phyloP scores from a whole-genome alignment of 2,113 vertebrate genomes.

The Vulpes ferrilata region DNA sequence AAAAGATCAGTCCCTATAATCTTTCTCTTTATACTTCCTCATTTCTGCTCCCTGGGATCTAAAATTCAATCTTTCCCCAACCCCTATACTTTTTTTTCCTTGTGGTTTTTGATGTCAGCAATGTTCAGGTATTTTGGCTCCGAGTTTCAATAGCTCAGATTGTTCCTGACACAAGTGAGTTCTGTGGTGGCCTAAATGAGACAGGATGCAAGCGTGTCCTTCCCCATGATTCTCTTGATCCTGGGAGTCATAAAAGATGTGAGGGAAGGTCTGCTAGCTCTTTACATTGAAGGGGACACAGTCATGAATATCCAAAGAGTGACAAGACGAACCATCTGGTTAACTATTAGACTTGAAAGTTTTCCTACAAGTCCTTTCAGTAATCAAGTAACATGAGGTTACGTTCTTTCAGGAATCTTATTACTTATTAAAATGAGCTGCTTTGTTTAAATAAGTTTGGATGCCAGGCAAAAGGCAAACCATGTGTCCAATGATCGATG shows the following conservation, averaged over 20 bases:
- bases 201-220: slow-evolving; percentile 84
- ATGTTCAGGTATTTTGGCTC: slow-evolving; percentile 84
- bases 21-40: background rate
- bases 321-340: background rate
- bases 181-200: slow-evolving; percentile 83
- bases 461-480: background rate
- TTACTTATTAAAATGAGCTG: background rate
- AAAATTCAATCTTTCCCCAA: background rate
- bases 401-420: background rate
- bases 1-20: background rate
- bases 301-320: background rate
- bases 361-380: background rate
- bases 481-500: background rate
- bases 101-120: slow-evolving; percentile 82
- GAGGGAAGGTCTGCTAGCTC: slow-evolving; percentile 79
- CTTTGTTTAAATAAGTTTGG: background rate
- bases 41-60: background rate
- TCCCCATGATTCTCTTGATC: slow-evolving; percentile 87
- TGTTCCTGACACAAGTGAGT: slow-evolving; percentile 85
- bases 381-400: background rate
- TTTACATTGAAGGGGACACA: slow-evolving; percentile 85
- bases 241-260: slow-evolving; percentile 86
- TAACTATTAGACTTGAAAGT: background rate
- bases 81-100: background rate
- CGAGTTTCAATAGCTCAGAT: slow-evolving; percentile 76